phyloP scores from a whole-genome alignment of 2,797 vertebrate species.

The Urophycis tenuis region DNA sequence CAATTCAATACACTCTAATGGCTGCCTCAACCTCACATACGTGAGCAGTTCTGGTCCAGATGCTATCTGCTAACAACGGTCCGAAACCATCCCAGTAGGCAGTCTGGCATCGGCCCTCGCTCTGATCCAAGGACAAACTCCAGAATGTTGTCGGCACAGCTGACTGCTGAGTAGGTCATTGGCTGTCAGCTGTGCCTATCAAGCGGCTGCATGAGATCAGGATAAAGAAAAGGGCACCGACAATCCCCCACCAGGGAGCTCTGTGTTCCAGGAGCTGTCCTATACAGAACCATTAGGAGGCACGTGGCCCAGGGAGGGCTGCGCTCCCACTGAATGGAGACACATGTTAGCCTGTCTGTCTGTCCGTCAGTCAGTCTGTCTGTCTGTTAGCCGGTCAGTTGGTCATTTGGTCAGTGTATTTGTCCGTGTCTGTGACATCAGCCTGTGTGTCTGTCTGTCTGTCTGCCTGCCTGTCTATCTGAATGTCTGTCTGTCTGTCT shows the following conservation, averaged over 20 bases:
- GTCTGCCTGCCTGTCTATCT: no score
- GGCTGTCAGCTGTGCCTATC: conserved; percentile 46
- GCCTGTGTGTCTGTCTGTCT: no score
- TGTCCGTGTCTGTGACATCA: no score
- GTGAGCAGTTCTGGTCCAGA: conserved; percentile 15
- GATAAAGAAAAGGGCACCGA: conserved; percentile 29
- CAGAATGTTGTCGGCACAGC: conserved; percentile 31
- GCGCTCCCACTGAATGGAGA: not conserved
- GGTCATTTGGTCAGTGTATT: no score
- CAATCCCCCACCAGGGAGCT: conserved; percentile 33
- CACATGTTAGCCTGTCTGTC: not conserved
- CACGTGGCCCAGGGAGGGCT: not conserved
- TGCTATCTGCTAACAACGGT: conserved; percentile 27
- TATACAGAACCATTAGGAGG: not conserved
- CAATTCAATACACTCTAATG: not conserved
- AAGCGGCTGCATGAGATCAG: conserved; percentile 31
- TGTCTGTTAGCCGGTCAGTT: no score
- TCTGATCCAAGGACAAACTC: conserved; percentile 48
- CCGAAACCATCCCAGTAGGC: conserved; percentile 22
- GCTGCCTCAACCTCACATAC: conserved; percentile 5
- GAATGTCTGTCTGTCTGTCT: no score
- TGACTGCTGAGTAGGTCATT: conserved; percentile 45
- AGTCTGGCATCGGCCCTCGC: conserved; percentile 23
- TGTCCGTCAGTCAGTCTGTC: no score
- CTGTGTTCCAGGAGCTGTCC: conserved; percentile 15